Percentiles rank a stretch among this genome's conserved stretches.
Evolutionary conservation across 2,113 vertebrate species (phyloP).

Genomic region (Scalopus aquaticus): DNA sequence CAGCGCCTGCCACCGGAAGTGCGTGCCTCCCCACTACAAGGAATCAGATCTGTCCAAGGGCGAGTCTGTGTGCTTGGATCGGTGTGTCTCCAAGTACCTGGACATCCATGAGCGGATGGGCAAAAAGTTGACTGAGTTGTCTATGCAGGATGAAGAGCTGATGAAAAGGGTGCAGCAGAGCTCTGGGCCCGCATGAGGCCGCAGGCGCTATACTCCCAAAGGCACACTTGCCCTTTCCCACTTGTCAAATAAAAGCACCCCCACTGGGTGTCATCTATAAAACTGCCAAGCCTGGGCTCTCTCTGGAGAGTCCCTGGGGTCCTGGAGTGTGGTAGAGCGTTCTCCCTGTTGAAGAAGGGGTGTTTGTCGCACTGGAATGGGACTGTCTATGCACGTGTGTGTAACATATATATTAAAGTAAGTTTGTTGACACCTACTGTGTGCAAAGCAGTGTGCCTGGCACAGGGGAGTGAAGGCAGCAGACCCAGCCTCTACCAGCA

Average conservation of each 20-base stretch:
- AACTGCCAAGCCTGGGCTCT: not conserved
- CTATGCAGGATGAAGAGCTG: conserved; percentile 95
- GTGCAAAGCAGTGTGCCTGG: conserved; percentile 8
- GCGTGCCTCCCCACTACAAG: conserved; percentile 95
- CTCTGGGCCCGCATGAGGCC: conserved; percentile 64
- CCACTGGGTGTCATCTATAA: not conserved
- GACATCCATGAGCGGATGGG: conserved; percentile 96
- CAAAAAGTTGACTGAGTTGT: conserved; percentile 95
- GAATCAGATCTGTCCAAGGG: conserved; percentile 97
- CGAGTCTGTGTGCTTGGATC: conserved; percentile 95
- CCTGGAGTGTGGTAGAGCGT: not conserved
- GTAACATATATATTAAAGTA: conserved; percentile 49
- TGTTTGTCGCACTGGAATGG: conserved; percentile 17
- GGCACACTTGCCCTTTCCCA: not conserved
- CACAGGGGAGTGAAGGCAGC: not conserved
- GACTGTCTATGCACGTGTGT: not conserved
- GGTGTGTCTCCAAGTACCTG: conserved; percentile 98
- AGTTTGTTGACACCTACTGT: not conserved
- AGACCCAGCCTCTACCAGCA: not conserved
- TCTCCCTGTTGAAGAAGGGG: not conserved
- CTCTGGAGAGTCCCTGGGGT: not conserved
- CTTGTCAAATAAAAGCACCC: conserved; percentile 26
- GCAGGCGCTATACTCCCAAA: not conserved
- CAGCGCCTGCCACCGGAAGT: conserved; percentile 96
- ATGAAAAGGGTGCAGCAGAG: conserved; percentile 91